Evolutionary conservation across 2,797 vertebrate species (phyloP).

Genomic region (Gephyroberyx darwinii): DNA sequence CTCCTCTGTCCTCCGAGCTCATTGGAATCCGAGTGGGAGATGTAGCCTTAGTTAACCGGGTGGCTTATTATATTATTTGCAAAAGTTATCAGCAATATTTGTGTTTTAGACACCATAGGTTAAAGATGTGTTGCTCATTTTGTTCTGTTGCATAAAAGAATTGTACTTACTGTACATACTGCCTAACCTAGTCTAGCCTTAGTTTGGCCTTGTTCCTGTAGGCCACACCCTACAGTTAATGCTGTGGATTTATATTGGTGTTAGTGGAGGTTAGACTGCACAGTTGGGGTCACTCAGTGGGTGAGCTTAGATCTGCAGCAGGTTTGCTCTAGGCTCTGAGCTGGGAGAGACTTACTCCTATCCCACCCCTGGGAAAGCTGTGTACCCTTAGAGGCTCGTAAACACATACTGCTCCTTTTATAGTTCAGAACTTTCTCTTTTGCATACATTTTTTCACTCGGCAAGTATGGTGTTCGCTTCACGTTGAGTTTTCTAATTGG

Average conservation of each 20-base stretch:
- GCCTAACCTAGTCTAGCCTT: not conserved
- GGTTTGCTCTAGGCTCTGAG: not conserved
- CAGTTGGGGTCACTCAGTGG: not conserved
- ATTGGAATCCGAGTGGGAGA: not conserved
- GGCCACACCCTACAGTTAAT: not conserved
- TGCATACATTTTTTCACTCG: constrained; percentile 5
- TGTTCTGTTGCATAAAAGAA: not conserved
- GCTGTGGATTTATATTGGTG: not conserved
- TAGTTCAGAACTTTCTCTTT: constrained; percentile 15
- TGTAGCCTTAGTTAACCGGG: no score
- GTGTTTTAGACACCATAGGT: not conserved
- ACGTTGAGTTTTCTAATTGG: constrained; percentile 62
- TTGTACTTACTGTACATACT: not conserved
- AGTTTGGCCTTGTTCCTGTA: not conserved
- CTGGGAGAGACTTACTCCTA: not conserved
- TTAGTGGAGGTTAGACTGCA: constrained; percentile 5
- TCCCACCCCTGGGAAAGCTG: constrained; percentile 9
- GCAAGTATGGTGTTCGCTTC: constrained; percentile 45
- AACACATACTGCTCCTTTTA: constrained; percentile 21
- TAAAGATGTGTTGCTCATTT: not conserved
- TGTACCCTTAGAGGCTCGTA: not conserved
- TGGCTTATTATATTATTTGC: not conserved
- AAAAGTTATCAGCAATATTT: not conserved
- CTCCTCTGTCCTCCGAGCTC: not conserved
- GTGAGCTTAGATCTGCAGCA: constrained; percentile 1